Base-by-base conservation (phyloP, 1,140 invertebrate species). In the Amyelois transitella region DNA sequence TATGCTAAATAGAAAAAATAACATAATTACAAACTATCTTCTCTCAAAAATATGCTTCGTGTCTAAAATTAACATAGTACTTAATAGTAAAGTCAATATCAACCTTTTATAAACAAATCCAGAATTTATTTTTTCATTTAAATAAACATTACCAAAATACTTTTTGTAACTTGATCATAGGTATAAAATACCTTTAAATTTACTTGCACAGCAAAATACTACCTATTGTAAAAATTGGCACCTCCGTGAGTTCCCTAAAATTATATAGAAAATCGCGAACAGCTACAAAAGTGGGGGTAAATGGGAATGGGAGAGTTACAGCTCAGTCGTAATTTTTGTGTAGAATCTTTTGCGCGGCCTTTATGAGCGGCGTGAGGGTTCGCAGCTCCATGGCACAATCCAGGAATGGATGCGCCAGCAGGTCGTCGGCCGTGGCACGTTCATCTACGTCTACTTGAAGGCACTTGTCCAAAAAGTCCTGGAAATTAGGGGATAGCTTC, bases 401-500 rank as follows among this genome's bases (percentile, higher is more conserved):
- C 17, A 99, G 88, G 90, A 99, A 99, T 1, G 93, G 92, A 92
- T 99, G 97, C 28, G 89, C 86, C n/a, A 98, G 89, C 6, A 98
- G 88, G 83, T 98, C 94, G 8, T 94, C 92, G 0, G 97, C 96
- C 0, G 94, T 93, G 6, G 95, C 95, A 61, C 98, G 90, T 53
- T 93, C 91, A 49, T 98, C 95, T 0, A 98, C 96, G 76, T 98
- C 96, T 0, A 98, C 97, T 82, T 98, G 94, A 6, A 99, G 90
- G 81, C 97, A 99, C 59, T 93, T 91, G 86, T 98, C 95, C 21
- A 99, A 89, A 80, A 99, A 98, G 77, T 97, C 91, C 76, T 93
- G 92, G 59, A 97, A 91, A 48, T 89, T 90, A 0, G 92, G 88
- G 28, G 96, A 96, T 6, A 98, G 84, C 51, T 92, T 93, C 12